A percentile compares a stretch with the other conserved stretches of the same genome.
Conservation (phyloP, 2,888 invertebrate genomes). For the Netelia virgata region DNA sequence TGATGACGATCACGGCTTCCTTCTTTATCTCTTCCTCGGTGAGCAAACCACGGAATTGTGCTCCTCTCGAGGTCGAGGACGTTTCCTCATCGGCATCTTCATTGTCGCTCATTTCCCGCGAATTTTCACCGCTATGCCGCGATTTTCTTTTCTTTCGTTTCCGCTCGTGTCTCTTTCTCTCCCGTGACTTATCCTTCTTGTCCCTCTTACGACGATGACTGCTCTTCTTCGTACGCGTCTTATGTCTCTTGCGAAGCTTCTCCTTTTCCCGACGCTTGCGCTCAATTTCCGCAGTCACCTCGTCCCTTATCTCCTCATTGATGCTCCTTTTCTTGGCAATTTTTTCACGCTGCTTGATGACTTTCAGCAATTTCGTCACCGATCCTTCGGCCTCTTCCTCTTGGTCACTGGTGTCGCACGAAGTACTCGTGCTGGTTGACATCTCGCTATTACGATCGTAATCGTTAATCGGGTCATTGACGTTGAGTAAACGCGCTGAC, state of each 20-base stretch:
- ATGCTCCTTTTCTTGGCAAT: slow-evolving; percentile 79
- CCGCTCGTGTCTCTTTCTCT: slow-evolving; percentile 71
- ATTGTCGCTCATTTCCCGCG: slow-evolving; percentile 21
- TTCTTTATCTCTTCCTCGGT: slow-evolving; percentile 78
- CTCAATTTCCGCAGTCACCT: slow-evolving; percentile 82
- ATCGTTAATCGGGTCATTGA: slow-evolving; percentile 16
- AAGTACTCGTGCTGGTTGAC: slow-evolving; percentile 13
- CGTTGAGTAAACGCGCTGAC: not conserved
- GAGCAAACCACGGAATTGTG: slow-evolving; percentile 68
- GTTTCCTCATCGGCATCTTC: slow-evolving; percentile 28
- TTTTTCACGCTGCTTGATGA: slow-evolving; percentile 81
- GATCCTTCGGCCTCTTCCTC: slow-evolving; percentile 38
- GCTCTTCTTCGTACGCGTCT: slow-evolving; percentile 70
- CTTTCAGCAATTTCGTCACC: slow-evolving; percentile 79
- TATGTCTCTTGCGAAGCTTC: slow-evolving; percentile 66
- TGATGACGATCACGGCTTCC: slow-evolving; percentile 68
- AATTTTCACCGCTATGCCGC: slow-evolving; percentile 29
- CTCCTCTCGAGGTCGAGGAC: slow-evolving; percentile 9
- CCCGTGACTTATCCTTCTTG: slow-evolving; percentile 69
- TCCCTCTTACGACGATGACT: slow-evolving; percentile 69
- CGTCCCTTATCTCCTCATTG: slow-evolving; percentile 81
- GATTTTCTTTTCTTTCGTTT: slow-evolving; percentile 50
- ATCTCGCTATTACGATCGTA: slow-evolving; percentile 35
- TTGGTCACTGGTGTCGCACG: slow-evolving; percentile 61
- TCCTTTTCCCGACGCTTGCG: slow-evolving; percentile 78